A percentile compares a stretch with the other conserved stretches of the same genome.
Conservation (phyloP, 2,797 vertebrate genomes). For the Acestrorhynchus altus region DNA sequence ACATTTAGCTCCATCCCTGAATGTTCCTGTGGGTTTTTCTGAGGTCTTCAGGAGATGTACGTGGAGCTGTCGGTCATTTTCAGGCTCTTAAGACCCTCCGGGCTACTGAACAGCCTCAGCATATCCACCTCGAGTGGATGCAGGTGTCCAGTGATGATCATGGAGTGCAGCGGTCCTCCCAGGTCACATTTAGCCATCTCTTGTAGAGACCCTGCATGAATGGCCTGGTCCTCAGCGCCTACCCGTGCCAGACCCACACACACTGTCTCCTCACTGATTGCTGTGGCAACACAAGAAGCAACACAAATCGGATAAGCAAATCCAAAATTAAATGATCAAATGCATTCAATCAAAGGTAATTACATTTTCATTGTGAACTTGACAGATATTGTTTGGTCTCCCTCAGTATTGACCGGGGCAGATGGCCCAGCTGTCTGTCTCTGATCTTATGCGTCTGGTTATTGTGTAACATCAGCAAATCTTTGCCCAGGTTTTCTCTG, state of each 20-base stretch:
- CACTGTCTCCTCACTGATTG: constrained; percentile 85
- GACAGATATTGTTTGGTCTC: constrained; percentile 18
- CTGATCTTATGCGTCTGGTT: neutral
- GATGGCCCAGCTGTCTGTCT: constrained; percentile 25
- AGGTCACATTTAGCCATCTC: constrained; percentile 86
- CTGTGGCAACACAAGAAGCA: constrained; percentile 66
- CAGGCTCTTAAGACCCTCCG: constrained; percentile 68
- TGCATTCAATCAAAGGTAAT: constrained; percentile 44
- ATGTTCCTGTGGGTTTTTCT: neutral
- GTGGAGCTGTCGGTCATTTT: constrained; percentile 72
- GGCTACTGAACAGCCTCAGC: constrained; percentile 83
- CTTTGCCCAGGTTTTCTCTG: neutral
- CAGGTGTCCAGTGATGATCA: constrained; percentile 87
- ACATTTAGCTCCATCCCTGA: neutral
- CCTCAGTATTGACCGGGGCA: neutral
- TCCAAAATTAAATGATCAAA: constrained; percentile 6
- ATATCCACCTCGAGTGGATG: constrained; percentile 95
- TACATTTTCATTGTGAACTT: constrained; percentile 28
- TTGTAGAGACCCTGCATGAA: constrained; percentile 79
- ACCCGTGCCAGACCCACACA: constrained; percentile 92
- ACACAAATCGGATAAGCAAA: constrained; percentile 13
- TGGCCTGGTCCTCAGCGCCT: constrained; percentile 86
- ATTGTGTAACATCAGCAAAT: neutral
- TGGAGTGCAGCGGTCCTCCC: constrained; percentile 88
- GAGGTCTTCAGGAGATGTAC: constrained; percentile 63